Evolutionary conservation across 2,888 invertebrate species (phyloP).

Genomic region (Harpagoxenus sublaevis): DNA sequence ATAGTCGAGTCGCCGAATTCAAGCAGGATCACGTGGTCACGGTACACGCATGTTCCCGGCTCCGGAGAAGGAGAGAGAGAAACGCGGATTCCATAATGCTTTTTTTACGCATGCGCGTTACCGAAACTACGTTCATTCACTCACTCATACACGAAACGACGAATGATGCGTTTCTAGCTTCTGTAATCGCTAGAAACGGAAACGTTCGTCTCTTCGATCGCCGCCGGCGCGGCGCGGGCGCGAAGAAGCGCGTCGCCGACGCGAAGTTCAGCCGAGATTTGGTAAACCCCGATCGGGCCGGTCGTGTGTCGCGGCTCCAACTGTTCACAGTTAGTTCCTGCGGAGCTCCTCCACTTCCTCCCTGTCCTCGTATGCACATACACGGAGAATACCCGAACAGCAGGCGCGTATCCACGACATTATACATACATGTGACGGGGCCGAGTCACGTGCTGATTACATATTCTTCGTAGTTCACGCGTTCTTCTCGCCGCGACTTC

Average conservation of each 20-base stretch:
- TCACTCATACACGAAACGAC: slow-evolving; percentile 29
- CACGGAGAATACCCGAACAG: slow-evolving; percentile 59
- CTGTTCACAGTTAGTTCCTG: slow-evolving; percentile 75
- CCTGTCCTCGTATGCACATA: slow-evolving; percentile 59
- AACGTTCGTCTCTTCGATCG: background rate
- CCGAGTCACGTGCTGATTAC: slow-evolving; percentile 64
- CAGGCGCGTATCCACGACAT: slow-evolving; percentile 53
- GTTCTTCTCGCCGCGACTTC: background rate
- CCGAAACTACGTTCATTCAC: slow-evolving; percentile 34
- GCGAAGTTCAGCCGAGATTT: slow-evolving; percentile 57
- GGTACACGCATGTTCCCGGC: slow-evolving; percentile 19
- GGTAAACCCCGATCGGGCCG: slow-evolving; percentile 71
- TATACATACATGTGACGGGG: slow-evolving; percentile 43
- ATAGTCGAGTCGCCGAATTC: background rate
- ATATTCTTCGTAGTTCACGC: slow-evolving; percentile 21
- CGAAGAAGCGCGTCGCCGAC: background rate
- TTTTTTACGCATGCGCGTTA: slow-evolving; percentile 54
- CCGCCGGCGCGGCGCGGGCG: background rate
- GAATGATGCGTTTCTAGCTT: background rate
- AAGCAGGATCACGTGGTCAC: slow-evolving; percentile 42
- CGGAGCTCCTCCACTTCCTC: slow-evolving; percentile 62
- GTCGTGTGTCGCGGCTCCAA: slow-evolving; percentile 76
- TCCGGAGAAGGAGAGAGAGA: slow-evolving; percentile 5
- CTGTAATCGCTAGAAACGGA: slow-evolving; percentile 20
- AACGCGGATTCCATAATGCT: slow-evolving; percentile 44